phyloP scores from a whole-genome alignment of 1,140 invertebrate genomes.

The Habropoda laboriosa region DNA sequence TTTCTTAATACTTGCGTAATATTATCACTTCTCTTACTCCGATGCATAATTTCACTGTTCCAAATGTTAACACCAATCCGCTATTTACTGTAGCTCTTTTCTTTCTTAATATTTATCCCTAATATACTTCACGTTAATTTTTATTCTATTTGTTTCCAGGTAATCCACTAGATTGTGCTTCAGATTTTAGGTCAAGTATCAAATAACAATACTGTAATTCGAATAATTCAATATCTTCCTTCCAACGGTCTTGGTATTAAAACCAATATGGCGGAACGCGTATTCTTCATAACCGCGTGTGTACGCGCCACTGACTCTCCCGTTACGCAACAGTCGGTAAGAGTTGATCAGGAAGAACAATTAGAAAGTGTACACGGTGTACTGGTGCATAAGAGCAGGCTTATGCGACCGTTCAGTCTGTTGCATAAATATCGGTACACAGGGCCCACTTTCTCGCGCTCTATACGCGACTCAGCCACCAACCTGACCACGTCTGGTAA shows the following conservation, averaged over 20 bases:
- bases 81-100: too few species aligned
- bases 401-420: constrained; percentile 32
- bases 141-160: too few species aligned
- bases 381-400: constrained; percentile 51
- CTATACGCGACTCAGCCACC: constrained; percentile 20
- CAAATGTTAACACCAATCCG: too few species aligned
- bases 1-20: not conserved
- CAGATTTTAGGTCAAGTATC: too few species aligned
- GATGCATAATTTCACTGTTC: too few species aligned
- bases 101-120: too few species aligned
- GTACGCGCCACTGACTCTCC: constrained; percentile 23
- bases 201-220: too few species aligned
- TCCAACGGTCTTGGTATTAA: not conserved
- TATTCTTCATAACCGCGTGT: not conserved
- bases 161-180: too few species aligned
- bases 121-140: too few species aligned
- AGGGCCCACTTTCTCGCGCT: constrained; percentile 53
- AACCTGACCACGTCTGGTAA: not conserved
- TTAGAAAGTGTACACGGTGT: constrained; percentile 72
- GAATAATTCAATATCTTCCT: constrained; percentile 13
- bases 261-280: not conserved
- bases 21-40: too few species aligned
- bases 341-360: constrained; percentile 75
- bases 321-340: constrained; percentile 63
- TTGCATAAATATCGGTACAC: constrained; percentile 40